phyloP scores from a whole-genome alignment of 2,797 vertebrate species.

The Lagorchestes hirsutus region DNA sequence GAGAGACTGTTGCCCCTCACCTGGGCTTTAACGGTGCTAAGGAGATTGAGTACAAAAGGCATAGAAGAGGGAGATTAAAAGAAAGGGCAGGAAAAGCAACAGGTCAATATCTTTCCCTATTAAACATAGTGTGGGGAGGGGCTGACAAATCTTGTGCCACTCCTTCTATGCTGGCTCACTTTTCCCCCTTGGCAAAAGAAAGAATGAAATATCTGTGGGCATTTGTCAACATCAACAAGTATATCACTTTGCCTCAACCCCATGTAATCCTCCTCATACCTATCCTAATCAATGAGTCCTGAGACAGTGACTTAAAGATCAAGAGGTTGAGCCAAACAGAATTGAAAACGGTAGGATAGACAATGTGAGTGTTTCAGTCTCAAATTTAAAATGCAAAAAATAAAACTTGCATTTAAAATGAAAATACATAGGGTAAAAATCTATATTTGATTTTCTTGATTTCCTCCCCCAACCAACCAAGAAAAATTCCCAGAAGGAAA shows the following conservation, averaged over 20 bases:
- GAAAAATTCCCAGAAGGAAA: slow-evolving; percentile 81
- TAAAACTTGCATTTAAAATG: slow-evolving; percentile 75
- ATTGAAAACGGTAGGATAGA: slow-evolving; percentile 42
- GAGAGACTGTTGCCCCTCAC: slow-evolving; percentile 35
- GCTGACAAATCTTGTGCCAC: slow-evolving; percentile 54
- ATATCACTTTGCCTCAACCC: slow-evolving; percentile 33
- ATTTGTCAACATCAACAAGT: slow-evolving; percentile 49
- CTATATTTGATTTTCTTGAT: slow-evolving; percentile 71
- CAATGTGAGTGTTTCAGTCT: slow-evolving; percentile 67
- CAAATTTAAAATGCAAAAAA: slow-evolving; percentile 73
- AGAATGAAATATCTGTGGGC: slow-evolving; percentile 54
- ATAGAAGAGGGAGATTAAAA: slow-evolving; percentile 75
- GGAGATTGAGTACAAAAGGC: slow-evolving; percentile 84
- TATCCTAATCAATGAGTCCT: slow-evolving; percentile 35
- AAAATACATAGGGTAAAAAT: slow-evolving; percentile 81
- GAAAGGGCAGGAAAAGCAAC: slow-evolving; percentile 41
- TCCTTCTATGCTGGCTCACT: slow-evolving; percentile 13
- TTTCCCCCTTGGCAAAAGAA: slow-evolving; percentile 47
- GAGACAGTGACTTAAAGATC: slow-evolving; percentile 48
- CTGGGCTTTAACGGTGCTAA: slow-evolving; percentile 80
- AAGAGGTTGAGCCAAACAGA: not conserved
- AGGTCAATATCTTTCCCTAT: slow-evolving; percentile 65
- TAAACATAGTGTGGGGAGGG: slow-evolving; percentile 70
- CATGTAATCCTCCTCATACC: slow-evolving; percentile 33
- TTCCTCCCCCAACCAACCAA: slow-evolving; percentile 63